These are phyloP conservation scores for Holacanthella duospinosa DNA, from an alignment of 2,888 invertebrate species.

Conservation along the genomic window DNA sequence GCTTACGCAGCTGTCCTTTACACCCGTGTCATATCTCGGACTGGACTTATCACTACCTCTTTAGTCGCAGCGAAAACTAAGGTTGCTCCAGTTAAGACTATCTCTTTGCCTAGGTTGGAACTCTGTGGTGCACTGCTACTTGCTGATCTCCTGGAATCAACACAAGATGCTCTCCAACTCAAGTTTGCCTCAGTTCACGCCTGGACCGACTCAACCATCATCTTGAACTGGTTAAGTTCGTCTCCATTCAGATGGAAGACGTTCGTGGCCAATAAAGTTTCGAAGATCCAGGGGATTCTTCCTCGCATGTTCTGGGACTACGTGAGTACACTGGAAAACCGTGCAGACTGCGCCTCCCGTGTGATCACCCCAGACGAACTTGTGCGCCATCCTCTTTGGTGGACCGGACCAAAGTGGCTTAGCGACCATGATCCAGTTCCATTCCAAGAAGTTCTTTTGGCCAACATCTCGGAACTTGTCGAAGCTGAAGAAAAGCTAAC, in stretches of 20 bases:
- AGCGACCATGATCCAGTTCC: too few species aligned
- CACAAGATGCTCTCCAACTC: background rate
- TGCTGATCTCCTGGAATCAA: background rate
- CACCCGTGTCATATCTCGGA: background rate
- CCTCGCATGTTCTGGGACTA: constrained; percentile 10
- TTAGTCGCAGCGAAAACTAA: background rate
- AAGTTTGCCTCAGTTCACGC: too few species aligned
- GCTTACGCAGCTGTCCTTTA: constrained; percentile 35
- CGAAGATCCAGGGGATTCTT: constrained; percentile 17
- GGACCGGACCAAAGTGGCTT: constrained; percentile 10
- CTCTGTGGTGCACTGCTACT: background rate
- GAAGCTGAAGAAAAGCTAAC: too few species aligned
- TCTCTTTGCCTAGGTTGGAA: constrained; percentile 3
- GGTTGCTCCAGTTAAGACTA: constrained; percentile 4
- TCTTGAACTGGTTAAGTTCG: constrained; percentile 18
- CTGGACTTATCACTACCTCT: background rate
- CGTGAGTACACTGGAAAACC: constrained; percentile 8
- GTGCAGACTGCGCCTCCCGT: constrained; percentile 11
- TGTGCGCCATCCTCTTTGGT: constrained; percentile 5
- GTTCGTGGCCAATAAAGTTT: constrained; percentile 27
- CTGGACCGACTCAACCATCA: constrained; percentile 19
- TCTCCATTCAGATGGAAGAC: constrained; percentile 18
- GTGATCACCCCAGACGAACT: constrained; percentile 8
- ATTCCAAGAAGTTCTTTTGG: too few species aligned
- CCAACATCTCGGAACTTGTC: too few species aligned